Base-by-base conservation (phyloP, 2,888 invertebrate genomes). In the Lingula anatina region DNA sequence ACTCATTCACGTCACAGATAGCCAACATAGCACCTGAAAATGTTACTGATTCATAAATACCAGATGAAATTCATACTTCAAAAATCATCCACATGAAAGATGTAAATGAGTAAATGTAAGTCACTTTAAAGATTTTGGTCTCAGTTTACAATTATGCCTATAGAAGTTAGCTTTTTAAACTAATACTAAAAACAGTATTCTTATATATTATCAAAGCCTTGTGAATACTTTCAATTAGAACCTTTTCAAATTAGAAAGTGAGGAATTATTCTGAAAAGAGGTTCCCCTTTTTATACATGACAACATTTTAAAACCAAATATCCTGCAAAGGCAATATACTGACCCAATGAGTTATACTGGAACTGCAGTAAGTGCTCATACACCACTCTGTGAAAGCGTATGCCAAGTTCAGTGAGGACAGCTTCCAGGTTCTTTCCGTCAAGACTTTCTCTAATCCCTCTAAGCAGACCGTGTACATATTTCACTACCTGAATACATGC, bases 1-100 rank as follows among this genome's bases (percentile, higher is more conserved):
- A 97, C 78, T 96, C 96, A 69, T 95, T 95, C 61, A 99, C 89
- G 81, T 99, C 99, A 79, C 95, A 96, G 63, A 99, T 93, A 2
- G 91, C 92, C 74, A 93, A 87, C 90, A 99, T 93, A 0, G 96
- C 96, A 48, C 97, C 90, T 88, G 73, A 44, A 62, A 50, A 42
- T n/a, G n/a, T n/a, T n/a, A n/a, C n/a, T n/a, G n/a, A n/a, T n/a
- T n/a, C n/a, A n/a, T n/a, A n/a, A 41, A 5, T 7, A 41, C 21
- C 18, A 7, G 5, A 38, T 38, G 35, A 31, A 31, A 31, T 12
- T 15, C 9, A 12, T 31, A 12, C 35, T 31, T 15, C 15, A 15
- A 31, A 31, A 12, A 31, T 31, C 35, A 12, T 31, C 9, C 9
- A 31, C 15, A 31, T 31, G 35, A 15, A 31, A 12, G 35, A 31